phyloP scores from a whole-genome alignment of 2,888 invertebrate genomes.

The Troides helena region DNA sequence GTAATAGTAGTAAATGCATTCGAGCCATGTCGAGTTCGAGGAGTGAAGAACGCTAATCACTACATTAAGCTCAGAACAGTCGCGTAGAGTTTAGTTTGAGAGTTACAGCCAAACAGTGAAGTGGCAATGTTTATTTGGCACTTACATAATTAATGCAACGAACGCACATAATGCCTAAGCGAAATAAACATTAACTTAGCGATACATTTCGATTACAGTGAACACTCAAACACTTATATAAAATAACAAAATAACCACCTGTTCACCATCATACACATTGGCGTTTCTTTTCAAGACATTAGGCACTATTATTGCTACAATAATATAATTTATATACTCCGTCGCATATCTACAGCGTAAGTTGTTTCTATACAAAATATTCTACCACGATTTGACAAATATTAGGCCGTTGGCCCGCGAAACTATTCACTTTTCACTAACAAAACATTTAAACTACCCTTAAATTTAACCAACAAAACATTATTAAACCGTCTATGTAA shows the following conservation, averaged over 20 bases:
- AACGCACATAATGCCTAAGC: slow-evolving; percentile 42
- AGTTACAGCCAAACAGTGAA: slow-evolving; percentile 55
- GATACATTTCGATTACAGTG: slow-evolving; percentile 39
- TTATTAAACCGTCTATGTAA: slow-evolving; percentile 39
- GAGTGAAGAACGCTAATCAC: slow-evolving; percentile 38
- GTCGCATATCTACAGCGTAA: slow-evolving; percentile 74
- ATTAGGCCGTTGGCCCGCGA: slow-evolving; percentile 61
- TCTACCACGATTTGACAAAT: slow-evolving; percentile 73
- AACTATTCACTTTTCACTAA: slow-evolving; percentile 65
- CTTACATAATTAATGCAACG: slow-evolving; percentile 44
- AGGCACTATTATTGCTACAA: slow-evolving; percentile 80
- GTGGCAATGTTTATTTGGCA: slow-evolving; percentile 68
- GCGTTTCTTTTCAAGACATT: slow-evolving; percentile 73
- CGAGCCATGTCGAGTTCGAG: slow-evolving; percentile 41
- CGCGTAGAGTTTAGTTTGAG: slow-evolving; percentile 36
- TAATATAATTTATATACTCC: slow-evolving; percentile 68
- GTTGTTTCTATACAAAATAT: slow-evolving; percentile 74
- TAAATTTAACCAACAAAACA: slow-evolving; percentile 58
- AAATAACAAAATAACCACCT: slow-evolving; percentile 71
- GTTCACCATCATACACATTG: slow-evolving; percentile 51
- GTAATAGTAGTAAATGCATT: slow-evolving; percentile 45
- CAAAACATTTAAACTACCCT: slow-evolving; percentile 71
- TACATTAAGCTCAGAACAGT: slow-evolving; percentile 57
- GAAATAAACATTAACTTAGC: slow-evolving; percentile 51
- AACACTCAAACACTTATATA: slow-evolving; percentile 73